Conservation (phyloP, 2,113 vertebrate species). For the Falco punctatus region DNA sequence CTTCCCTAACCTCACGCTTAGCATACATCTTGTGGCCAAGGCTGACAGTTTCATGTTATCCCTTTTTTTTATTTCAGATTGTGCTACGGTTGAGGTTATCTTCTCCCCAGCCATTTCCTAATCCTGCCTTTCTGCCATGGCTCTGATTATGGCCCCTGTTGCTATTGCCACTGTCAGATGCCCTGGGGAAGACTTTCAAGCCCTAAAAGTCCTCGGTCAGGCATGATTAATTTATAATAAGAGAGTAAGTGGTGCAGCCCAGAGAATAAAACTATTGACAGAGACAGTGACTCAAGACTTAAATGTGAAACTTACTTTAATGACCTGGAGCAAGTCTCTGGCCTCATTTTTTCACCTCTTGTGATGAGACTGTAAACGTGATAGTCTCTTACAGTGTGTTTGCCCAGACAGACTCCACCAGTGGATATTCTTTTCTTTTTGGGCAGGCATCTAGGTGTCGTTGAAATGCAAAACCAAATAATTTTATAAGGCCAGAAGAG, state of each 20-base stretch:
- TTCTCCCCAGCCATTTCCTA: background rate
- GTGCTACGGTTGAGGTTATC: background rate
- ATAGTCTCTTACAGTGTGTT: background rate
- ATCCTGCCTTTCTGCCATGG: background rate
- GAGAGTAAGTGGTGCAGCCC: background rate
- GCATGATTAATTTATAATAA: background rate
- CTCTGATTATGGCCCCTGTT: background rate
- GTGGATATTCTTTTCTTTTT: background rate
- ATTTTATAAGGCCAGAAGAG: background rate
- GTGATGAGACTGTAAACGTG: background rate
- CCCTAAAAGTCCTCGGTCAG: background rate
- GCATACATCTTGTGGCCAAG: background rate
- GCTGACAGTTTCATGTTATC: background rate
- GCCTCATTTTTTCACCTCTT: background rate
- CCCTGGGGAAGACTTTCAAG: background rate
- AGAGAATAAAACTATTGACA: background rate
- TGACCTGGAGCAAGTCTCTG: conserved; percentile 7
- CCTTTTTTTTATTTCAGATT: background rate
- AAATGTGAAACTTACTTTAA: background rate
- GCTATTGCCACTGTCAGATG: background rate
- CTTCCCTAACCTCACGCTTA: background rate
- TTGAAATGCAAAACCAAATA: background rate
- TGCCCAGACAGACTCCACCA: background rate
- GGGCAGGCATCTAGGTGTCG: background rate
- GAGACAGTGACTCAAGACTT: background rate